A percentile compares a stretch with the other conserved stretches of the same genome.
These are phyloP conservation scores for Heterotis niloticus DNA, from an alignment of 2,113 vertebrate species.

Conservation along the genomic window DNA sequence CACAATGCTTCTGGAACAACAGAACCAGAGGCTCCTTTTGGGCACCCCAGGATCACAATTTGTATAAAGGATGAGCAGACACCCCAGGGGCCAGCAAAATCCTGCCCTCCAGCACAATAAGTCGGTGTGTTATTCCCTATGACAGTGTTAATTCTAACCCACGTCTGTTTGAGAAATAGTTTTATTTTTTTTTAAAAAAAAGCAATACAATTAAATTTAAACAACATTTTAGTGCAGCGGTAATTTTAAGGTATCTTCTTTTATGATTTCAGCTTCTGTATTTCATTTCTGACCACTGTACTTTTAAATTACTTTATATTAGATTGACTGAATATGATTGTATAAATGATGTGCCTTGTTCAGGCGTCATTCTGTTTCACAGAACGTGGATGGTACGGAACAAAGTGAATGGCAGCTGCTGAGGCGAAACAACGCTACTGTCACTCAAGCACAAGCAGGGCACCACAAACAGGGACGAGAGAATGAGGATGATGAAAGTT, in stretches of 20 bases:
- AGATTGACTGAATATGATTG: slow-evolving; percentile 1
- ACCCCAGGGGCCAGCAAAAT: no score
- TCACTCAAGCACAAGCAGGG: slow-evolving; percentile 13
- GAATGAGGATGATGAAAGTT: not conserved
- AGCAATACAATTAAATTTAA: not conserved
- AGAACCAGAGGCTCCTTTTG: not conserved
- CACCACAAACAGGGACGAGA: slow-evolving; percentile 5
- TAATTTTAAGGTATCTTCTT: not conserved
- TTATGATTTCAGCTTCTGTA: not conserved
- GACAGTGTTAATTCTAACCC: not conserved
- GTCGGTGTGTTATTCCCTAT: no score
- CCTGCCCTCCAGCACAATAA: no score
- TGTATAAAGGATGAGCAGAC: no score
- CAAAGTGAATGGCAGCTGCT: slow-evolving; percentile 1
- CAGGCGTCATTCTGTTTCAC: not conserved
- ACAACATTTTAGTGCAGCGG: not conserved
- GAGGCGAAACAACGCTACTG: slow-evolving; percentile 5
- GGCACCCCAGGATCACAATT: no score
- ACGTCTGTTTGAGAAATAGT: not conserved
- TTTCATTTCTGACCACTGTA: not conserved
- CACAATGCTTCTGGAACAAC: not conserved
- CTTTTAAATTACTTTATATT: not conserved
- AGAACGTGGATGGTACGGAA: not conserved
- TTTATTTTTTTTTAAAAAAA: no score
- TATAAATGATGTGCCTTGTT: not conserved